Conservation (phyloP, 2,113 vertebrate species). For the Epinephelus cyanopodus region DNA sequence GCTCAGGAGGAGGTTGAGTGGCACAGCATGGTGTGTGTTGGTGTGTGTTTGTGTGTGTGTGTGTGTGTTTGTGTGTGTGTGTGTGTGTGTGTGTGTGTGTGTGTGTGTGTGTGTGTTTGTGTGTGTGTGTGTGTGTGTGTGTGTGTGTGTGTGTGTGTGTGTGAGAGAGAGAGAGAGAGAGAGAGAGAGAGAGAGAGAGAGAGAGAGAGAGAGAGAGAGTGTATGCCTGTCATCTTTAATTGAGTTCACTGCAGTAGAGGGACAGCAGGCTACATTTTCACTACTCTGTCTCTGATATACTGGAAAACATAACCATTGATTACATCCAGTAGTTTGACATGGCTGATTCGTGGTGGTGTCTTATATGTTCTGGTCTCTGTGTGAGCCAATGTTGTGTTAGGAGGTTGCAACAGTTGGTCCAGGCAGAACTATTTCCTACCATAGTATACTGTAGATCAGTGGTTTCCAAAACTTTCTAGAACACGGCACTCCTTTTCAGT, state of each 20-base stretch:
- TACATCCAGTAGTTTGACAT: neutral
- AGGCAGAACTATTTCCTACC: neutral
- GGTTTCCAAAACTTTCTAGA: neutral
- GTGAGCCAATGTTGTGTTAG: neutral
- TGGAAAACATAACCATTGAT: neutral
- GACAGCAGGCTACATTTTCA: slow-evolving; percentile 1
- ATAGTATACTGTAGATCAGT: neutral
- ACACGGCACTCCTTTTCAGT: neutral
- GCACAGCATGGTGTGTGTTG: slow-evolving; percentile 1
- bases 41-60: no score
- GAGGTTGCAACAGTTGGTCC: neutral
- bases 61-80: no score
- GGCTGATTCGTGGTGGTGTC: neutral
- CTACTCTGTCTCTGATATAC: neutral
- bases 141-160: no score
- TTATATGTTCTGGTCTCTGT: neutral
- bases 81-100: no score
- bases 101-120: neutral
- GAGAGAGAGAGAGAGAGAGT: no score
- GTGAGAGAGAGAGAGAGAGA: no score
- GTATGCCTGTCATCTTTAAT: slow-evolving; percentile 37
- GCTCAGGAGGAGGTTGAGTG: slow-evolving; percentile 28
- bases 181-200: no score
- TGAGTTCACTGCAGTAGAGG: neutral
- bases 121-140: no score